phyloP scores from a whole-genome alignment of 2,888 invertebrate species.

The Cotesia congregata region DNA sequence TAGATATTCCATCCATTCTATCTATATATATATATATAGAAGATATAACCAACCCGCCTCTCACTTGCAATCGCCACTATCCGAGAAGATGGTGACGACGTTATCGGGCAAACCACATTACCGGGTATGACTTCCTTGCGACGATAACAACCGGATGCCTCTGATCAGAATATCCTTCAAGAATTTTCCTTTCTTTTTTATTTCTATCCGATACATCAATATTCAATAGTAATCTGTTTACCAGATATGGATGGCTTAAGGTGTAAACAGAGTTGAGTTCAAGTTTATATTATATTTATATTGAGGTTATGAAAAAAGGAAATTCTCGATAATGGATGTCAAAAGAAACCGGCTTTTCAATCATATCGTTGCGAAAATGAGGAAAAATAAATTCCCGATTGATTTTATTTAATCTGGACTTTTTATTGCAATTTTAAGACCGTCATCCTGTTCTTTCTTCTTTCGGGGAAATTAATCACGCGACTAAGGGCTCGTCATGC shows the following conservation, averaged over 20 bases:
- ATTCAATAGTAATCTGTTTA: neutral
- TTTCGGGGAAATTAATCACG: slow-evolving; percentile 46
- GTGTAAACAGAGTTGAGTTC: no score
- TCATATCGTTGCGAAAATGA: no score
- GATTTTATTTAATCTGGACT: no score
- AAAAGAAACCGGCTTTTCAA: no score
- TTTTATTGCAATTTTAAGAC: no score
- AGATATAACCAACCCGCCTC: slow-evolving; percentile 4
- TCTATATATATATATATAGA: slow-evolving; percentile 10
- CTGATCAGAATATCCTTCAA: slow-evolving; percentile 21
- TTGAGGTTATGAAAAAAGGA: neutral
- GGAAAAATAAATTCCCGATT: no score
- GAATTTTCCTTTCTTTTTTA: slow-evolving; percentile 23
- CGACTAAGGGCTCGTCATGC: slow-evolving; percentile 43
- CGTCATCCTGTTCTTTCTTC: neutral
- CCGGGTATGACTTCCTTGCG: slow-evolving; percentile 25
- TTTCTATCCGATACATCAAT: neutral
- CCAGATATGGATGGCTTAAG: neutral
- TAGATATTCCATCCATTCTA: neutral
- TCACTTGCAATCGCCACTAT: slow-evolving; percentile 11
- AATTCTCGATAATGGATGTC: no score
- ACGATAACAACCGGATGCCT: slow-evolving; percentile 47
- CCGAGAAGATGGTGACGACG: slow-evolving; percentile 13
- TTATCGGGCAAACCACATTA: slow-evolving; percentile 15
- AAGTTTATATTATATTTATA: no score